A percentile compares a stretch with the other conserved stretches of the same genome.
These are phyloP conservation scores for Meteorus sp. DNA, from an alignment of 1,140 invertebrate genomes.

Conservation along the genomic window DNA sequence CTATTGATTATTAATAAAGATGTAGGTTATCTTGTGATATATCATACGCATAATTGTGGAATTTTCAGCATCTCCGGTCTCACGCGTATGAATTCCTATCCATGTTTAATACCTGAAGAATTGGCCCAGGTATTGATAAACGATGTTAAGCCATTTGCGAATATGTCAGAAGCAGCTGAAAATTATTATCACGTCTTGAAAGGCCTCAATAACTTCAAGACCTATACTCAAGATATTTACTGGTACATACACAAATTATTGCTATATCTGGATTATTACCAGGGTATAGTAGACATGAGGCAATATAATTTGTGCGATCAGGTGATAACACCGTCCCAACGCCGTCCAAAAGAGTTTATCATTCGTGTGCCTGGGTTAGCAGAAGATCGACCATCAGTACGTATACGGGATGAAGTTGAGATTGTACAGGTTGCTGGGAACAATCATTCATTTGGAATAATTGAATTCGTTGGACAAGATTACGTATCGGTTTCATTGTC, in stretches of 20 bases:
- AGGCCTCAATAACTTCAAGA: slow-evolving; percentile 5
- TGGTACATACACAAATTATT: slow-evolving; percentile 65
- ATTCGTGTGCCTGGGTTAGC: slow-evolving; percentile 71
- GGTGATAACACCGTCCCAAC: slow-evolving; percentile 56
- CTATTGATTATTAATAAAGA: neutral
- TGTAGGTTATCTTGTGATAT: neutral
- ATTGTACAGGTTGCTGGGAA: slow-evolving; percentile 27
- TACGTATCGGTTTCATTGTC: slow-evolving; percentile 13
- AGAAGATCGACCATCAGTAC: slow-evolving; percentile 76
- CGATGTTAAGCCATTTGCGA: neutral
- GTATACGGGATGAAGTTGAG: slow-evolving; percentile 71
- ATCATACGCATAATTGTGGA: neutral
- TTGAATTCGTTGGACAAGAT: slow-evolving; percentile 29
- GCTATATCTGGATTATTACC: slow-evolving; percentile 77
- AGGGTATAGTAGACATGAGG: slow-evolving; percentile 64
- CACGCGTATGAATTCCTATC: neutral
- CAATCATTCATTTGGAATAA: neutral
- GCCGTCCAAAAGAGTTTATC: slow-evolving; percentile 62
- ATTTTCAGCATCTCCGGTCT: neutral
- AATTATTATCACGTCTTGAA: slow-evolving; percentile 13
- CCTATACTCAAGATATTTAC: slow-evolving; percentile 17
- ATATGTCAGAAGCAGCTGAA: slow-evolving; percentile 1
- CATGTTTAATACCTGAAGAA: neutral
- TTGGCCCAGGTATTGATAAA: neutral
- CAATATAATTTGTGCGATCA: slow-evolving; percentile 60